These are phyloP conservation scores for Bovichtus variegatus DNA, from an alignment of 2,797 vertebrate species.

Conservation along the genomic window DNA sequence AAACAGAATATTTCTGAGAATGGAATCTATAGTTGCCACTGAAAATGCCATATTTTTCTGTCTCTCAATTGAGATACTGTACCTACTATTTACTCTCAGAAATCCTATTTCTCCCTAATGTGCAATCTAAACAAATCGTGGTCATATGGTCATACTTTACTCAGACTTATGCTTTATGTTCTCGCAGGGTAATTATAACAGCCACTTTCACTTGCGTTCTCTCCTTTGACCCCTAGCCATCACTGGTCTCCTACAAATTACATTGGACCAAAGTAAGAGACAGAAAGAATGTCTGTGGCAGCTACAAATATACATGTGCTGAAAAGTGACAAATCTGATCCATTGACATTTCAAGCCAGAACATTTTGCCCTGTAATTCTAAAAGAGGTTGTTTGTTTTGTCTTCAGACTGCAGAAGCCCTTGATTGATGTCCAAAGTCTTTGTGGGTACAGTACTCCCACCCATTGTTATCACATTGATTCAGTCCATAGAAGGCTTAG, in stretches of 20 bases:
- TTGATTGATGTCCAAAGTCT: conserved; percentile 43
- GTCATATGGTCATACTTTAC: neutral
- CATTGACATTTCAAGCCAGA: conserved; percentile 46
- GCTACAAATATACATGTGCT: conserved; percentile 16
- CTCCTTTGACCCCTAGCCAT: neutral
- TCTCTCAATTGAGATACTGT: neutral
- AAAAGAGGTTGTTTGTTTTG: conserved; percentile 61
- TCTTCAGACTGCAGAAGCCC: conserved; percentile 21
- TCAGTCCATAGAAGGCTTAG: conserved; percentile 82
- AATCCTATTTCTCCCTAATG: neutral
- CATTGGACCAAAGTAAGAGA: neutral
- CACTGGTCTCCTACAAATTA: neutral
- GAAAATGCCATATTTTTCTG: neutral
- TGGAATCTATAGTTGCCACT: conserved; percentile 1
- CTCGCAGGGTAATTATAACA: neutral
- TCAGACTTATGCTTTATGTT: conserved; percentile 6
- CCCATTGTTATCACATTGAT: conserved; percentile 67
- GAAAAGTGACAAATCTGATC: conserved; percentile 32
- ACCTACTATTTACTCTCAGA: neutral
- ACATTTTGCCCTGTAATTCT: conserved; percentile 61
- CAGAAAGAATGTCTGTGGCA: conserved; percentile 18
- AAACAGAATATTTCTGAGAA: neutral
- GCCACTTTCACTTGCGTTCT: neutral
- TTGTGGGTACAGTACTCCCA: conserved; percentile 47
- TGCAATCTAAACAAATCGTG: neutral